Conservation (phyloP, 2,113 vertebrate genomes). For the Tupaia tana region DNA sequence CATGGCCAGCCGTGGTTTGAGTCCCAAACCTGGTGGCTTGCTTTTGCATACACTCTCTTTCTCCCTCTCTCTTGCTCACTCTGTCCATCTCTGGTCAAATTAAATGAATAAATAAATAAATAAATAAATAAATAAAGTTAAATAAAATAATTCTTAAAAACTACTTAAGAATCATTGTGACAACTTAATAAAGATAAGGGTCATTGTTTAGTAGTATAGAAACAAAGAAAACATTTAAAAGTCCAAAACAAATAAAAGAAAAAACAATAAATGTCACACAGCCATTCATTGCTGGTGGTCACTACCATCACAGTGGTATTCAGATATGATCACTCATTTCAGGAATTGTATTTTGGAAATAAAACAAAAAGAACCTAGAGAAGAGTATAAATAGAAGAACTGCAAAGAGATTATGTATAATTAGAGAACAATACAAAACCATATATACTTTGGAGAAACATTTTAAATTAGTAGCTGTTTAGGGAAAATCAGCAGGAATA, state of each 20-base stretch:
- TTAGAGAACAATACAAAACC: slow-evolving; percentile 45
- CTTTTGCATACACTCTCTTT: too few species aligned
- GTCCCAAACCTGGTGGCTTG: too few species aligned
- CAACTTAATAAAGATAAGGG: background rate
- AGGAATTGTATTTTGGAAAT: slow-evolving; percentile 38
- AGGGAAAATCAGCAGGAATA: background rate
- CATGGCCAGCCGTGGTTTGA: too few species aligned
- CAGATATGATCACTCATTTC: background rate
- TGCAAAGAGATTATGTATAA: background rate
- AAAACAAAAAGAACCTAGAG: background rate
- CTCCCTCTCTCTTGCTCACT: too few species aligned
- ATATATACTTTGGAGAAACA: background rate
- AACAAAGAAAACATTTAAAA: background rate
- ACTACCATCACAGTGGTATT: background rate
- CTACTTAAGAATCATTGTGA: too few species aligned
- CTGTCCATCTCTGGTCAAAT: too few species aligned
- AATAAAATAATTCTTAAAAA: too few species aligned
- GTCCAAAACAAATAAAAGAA: background rate
- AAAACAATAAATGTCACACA: background rate
- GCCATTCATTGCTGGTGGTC: background rate
- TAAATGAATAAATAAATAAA: too few species aligned
- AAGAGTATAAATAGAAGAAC: background rate
- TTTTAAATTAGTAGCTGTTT: background rate
- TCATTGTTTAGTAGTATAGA: background rate
- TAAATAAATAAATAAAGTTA: too few species aligned